Conservation (phyloP, 2,113 vertebrate genomes). For the Ivindomyrus marchei region DNA sequence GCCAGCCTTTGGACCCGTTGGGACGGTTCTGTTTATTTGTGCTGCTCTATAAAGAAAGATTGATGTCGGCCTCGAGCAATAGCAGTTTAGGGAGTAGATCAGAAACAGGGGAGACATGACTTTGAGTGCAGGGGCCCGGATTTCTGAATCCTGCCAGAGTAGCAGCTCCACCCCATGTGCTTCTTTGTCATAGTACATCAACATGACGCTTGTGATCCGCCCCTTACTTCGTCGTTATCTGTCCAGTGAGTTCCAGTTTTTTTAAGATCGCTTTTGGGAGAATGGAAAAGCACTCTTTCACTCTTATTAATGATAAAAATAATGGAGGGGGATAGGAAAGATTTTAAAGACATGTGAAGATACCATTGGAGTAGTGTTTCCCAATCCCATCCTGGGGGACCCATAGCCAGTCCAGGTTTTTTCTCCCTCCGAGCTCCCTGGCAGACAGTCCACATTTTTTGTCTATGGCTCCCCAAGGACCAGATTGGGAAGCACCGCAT, state of each 20-base stretch:
- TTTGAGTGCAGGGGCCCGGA: conserved; percentile 16
- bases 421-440: neutral
- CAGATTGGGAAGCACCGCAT: neutral
- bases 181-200: conserved; percentile 15
- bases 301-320: conserved; percentile 39
- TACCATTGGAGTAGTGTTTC: neutral
- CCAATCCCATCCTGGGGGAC: neutral
- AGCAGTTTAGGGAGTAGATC: neutral
- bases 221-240: neutral
- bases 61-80: conserved; percentile 28
- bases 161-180: neutral
- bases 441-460: neutral
- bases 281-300: conserved; percentile 22
- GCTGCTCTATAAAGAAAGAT: conserved; percentile 32
- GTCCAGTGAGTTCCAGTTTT: neutral
- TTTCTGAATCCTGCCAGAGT: neutral
- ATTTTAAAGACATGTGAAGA: conserved; percentile 38
- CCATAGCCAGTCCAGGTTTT: neutral
- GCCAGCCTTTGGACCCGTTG: conserved; percentile 24
- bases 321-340: conserved; percentile 24
- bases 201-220: neutral
- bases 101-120: neutral
- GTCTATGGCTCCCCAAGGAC: neutral
- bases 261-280: conserved; percentile 25
- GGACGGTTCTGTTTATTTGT: conserved; percentile 49